Base-by-base conservation (phyloP, 2,113 vertebrate genomes). In the Penelope pileata region DNA sequence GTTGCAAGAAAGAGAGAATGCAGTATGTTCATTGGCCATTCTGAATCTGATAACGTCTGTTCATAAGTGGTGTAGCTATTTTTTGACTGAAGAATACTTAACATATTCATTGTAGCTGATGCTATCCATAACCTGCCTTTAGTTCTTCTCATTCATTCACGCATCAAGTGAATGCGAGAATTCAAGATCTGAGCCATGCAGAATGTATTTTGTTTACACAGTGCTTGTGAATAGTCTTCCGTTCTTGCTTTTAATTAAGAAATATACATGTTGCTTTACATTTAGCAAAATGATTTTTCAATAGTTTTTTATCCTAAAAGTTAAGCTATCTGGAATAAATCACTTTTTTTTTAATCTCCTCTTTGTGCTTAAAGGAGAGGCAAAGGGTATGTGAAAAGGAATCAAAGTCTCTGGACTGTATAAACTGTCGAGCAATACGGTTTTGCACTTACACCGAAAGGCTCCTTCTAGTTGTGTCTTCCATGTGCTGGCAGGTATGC, bases 391-490 rank as follows among this genome's bases (percentile, higher is more conserved):
- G 51, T 0, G 98, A 98, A 91, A 97, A 97, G 87, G 98, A 98
- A 96, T 98, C 97, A 15, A 98, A 97, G 53, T 93, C 75, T 81
- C 96, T 98, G 38, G 89, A 67, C 58, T 96, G 90, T 23, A 3
- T 80, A 12, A 97, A 97, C 56, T 98, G 98, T 75, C 96, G 66
- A 75, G 93, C 97, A 10, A 95, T 98, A 66, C 85, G 97, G 34
- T 98, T 98, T 91, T 98, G 98, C 85, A 96, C 95, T 9, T 98
- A 97, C 30, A 98, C 98, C 0, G 98, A 98, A 74, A 96, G 98
- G 51, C 97, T 98, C 24, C 97, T 98, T 23, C 79, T 98, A 16
- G 88, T 98, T 75, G 97, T 98, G 58, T 98, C 96, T 54, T 97
- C 98, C 51, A 89, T 84, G 5, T 98, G 94, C 89, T 98, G 98